Evolutionary conservation across 2,797 vertebrate genomes (phyloP), one percentile per base, ranked within the genome.

Genomic region (Mareca penelope): DNA sequence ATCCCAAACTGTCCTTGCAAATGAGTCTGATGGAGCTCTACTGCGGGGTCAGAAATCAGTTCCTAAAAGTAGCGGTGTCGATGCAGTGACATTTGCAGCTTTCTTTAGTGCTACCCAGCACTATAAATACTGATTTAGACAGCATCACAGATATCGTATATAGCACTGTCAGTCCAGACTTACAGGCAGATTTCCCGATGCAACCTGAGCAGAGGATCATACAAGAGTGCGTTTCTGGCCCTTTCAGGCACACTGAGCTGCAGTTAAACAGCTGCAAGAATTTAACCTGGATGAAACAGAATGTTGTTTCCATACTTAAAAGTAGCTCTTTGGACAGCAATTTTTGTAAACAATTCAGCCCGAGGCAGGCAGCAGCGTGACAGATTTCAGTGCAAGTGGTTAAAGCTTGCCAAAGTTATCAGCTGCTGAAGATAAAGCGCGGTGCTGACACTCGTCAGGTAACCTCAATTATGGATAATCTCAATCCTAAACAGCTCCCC

Each of bases 381-480:
- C 7, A 44, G 50, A 79, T 59, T 67, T 26, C 85, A 70, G 28
- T 2, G 1, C 31, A 16, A 53, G 24, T 1, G 19, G 46, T 7
- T 60, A 24, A 85, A 85, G 18, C 10, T 15, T 79, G 67, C 53
- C 35, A 10, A 40, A 37, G 2, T 11, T 46, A 17, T 1, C 12
- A 26, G 22, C 12, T 0, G 0, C 39, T 1, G 3, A 68, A 42
- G 26, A 31, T 9, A 12, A 78, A 40, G 42, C 7, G 4, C 28
- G 33, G 44, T 9, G 24, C 17, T 3, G 7, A 53, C 68, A 12
- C 3, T n/a, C 40, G 24, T 3, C 63, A 76, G 14, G 15, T 42
- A 42, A 63, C 13, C 17, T 35, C 46, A 13, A 3, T 23, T 10
- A 61, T 0, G 1, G 56, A n/a, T 9, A 12, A 72, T 26, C 39